These are phyloP conservation scores for Thryonomys swinderianus DNA, from an alignment of 2,113 vertebrate genomes.

Conservation along the genomic window DNA sequence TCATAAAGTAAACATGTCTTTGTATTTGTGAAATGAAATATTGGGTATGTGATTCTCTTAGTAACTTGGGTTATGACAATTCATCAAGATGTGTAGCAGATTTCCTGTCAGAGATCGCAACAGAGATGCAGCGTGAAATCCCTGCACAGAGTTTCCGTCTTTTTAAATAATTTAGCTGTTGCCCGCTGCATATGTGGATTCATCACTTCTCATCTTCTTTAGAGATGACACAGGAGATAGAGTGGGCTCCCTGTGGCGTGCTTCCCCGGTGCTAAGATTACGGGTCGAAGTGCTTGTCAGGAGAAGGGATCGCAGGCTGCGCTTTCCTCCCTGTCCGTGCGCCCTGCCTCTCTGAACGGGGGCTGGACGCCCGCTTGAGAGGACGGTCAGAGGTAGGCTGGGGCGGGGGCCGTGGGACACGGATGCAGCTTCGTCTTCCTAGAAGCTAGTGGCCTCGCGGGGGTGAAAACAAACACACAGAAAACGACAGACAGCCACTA, in stretches of 20 bases:
- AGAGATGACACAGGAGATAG: slow-evolving; percentile 63
- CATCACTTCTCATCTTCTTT: slow-evolving; percentile 45
- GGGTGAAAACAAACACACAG: not conserved
- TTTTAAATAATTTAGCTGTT: slow-evolving; percentile 66
- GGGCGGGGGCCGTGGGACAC: not conserved
- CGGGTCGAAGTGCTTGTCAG: slow-evolving; percentile 50
- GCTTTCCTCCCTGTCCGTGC: not conserved
- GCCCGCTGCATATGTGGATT: slow-evolving; percentile 47
- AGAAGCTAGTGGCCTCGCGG: not conserved
- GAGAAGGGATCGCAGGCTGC: not conserved
- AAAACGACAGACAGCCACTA: slow-evolving; percentile 49
- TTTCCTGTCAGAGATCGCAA: slow-evolving; percentile 73
- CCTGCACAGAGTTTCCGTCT: slow-evolving; percentile 53
- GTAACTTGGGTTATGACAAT: slow-evolving; percentile 59
- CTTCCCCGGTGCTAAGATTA: slow-evolving; percentile 21
- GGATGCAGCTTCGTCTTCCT: not conserved
- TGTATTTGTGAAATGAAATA: slow-evolving; percentile 56
- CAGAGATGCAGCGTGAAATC: slow-evolving; percentile 60
- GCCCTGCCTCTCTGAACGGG: not conserved
- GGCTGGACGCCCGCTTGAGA: not conserved
- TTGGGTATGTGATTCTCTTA: slow-evolving; percentile 43
- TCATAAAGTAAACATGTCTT: not conserved
- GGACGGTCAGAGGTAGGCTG: not conserved
- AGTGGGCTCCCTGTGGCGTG: slow-evolving; percentile 16
- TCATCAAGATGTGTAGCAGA: slow-evolving; percentile 66